These are phyloP conservation scores for Hypanus sabinus DNA, from an alignment of 2,113 vertebrate genomes.

Conservation along the genomic window DNA sequence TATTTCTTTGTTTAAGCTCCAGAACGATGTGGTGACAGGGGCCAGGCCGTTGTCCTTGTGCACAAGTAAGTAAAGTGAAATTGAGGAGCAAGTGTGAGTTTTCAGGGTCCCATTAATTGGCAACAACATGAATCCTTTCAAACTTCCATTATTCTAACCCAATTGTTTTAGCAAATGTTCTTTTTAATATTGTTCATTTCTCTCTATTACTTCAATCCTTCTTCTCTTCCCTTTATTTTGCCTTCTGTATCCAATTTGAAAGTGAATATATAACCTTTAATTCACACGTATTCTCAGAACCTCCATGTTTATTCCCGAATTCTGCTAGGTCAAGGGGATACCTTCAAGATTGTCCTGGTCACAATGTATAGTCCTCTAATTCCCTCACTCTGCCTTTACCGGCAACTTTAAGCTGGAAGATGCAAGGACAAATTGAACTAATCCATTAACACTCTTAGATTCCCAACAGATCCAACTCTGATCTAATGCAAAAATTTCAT, in stretches of 20 bases:
- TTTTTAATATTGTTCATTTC: not conserved
- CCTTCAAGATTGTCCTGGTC: not conserved
- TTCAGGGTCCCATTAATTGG: too few species aligned
- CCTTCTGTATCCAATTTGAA: not conserved
- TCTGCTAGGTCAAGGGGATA: not conserved
- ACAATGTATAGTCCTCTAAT: not conserved
- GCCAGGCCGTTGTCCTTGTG: too few species aligned
- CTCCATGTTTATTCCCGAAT: not conserved
- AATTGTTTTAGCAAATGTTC: not conserved
- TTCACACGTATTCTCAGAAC: not conserved
- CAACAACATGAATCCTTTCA: not conserved
- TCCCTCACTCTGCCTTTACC: not conserved
- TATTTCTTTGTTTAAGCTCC: too few species aligned
- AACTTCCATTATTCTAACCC: not conserved
- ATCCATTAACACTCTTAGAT: not conserved
- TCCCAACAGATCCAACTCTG: not conserved
- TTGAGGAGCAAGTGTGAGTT: too few species aligned
- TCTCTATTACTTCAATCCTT: not conserved
- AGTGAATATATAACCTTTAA: not conserved
- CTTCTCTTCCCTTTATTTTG: not conserved
- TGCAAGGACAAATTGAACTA: not conserved
- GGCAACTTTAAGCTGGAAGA: not conserved
- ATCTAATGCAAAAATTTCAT: not conserved
- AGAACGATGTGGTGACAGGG: too few species aligned
- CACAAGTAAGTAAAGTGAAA: too few species aligned